Conservation (phyloP, 2,888 invertebrate genomes). For the Schizaphis graminum region DNA sequence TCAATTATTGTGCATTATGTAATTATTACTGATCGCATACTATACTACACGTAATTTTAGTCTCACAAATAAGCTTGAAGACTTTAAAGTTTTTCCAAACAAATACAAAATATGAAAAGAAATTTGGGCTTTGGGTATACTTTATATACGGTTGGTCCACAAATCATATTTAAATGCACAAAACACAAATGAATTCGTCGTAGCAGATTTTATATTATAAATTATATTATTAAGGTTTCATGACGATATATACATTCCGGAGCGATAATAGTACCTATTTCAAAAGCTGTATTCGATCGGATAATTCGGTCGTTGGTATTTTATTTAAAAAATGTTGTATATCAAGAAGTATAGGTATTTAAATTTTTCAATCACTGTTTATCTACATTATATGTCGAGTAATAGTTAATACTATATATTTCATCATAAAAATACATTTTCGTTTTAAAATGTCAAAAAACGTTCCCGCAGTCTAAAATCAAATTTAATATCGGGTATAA, state of each 20-base stretch:
- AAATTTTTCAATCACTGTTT: not conserved
- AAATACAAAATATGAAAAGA: not conserved
- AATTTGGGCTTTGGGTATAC: not conserved
- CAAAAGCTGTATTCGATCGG: not conserved
- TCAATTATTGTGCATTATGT: not conserved
- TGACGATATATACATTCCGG: not conserved
- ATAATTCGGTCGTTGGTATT: not conserved
- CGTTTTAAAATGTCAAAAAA: not conserved
- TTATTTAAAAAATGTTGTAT: not conserved
- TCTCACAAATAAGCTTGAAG: not conserved
- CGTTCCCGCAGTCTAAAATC: not conserved
- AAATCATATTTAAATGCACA: not conserved
- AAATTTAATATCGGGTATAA: not conserved
- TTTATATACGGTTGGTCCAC: not conserved
- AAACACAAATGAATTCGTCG: not conserved
- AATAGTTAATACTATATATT: not conserved
- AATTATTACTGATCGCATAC: not conserved
- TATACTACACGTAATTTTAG: not conserved
- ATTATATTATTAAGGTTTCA: not conserved
- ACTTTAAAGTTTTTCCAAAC: not conserved
- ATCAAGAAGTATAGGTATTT: not conserved
- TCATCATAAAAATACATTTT: not conserved
- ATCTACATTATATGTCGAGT: too few species aligned
- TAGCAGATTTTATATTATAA: not conserved
- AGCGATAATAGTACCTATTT: not conserved